Evolutionary conservation across 1,140 invertebrate species (phyloP), one percentile per base, ranked within the genome.

Genomic region (Pygmarrhopalites habei): DNA sequence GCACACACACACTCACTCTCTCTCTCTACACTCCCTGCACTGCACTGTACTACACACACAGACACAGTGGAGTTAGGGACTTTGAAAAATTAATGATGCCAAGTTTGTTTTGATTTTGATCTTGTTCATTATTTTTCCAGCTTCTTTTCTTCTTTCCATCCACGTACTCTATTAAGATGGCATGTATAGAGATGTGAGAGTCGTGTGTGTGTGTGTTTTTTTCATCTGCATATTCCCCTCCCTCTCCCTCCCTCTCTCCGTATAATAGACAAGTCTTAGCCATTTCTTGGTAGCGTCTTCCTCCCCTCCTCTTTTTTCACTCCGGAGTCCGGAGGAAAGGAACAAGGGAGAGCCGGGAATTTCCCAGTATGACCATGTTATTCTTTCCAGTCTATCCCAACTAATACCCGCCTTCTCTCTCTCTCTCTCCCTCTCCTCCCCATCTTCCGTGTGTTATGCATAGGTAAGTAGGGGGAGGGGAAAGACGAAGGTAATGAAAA

Each of bases 31-130:
- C n/a, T n/a, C n/a, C n/a, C n/a, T n/a, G n/a, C n/a, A n/a, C n/a
- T n/a, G n/a, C n/a, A n/a, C n/a, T n/a, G n/a, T n/a, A n/a, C n/a
- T n/a, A n/a, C n/a, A n/a, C n/a, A n/a, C n/a, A n/a, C n/a, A n/a
- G n/a, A n/a, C n/a, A n/a, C n/a, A n/a, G n/a, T n/a, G n/a, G n/a
- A n/a, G n/a, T n/a, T n/a, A n/a, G n/a, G n/a, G 56, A 66, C 55
- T 53, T 60, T 66, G 60, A 62, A 66, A 66, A 66, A 66, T 66
- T 66, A 66, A 66, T 66, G 65, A 66, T 66, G 65, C 65, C 57
- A 62, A 62, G 60, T 66, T 58, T 62, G 49, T 63, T 66, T 66
- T 62, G 60, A 62, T 66, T 66, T 66, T 66, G 65, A 66, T 66
- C 60, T 66, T 25, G 32, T 66, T 62, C 65, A 64, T 64, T 64